Conservation (phyloP, 2,113 vertebrate species). For the Microcebus jonahi region DNA sequence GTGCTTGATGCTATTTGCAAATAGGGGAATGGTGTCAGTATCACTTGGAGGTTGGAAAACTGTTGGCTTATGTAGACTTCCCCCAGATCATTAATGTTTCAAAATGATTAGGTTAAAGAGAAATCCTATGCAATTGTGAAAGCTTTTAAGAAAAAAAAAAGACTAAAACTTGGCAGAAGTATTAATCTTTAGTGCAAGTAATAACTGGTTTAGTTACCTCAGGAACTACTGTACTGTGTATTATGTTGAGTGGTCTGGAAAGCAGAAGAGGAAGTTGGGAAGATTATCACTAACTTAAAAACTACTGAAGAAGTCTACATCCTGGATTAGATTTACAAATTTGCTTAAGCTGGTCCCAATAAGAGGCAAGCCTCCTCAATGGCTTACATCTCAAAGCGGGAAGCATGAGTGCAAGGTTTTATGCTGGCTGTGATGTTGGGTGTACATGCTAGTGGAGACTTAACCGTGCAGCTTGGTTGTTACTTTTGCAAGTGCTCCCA, state of each 20-base stretch:
- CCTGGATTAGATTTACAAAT: neutral
- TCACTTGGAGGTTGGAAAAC: neutral
- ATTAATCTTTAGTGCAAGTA: neutral
- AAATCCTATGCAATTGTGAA: neutral
- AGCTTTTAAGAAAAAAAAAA: neutral
- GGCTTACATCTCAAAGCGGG: neutral
- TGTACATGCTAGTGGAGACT: neutral
- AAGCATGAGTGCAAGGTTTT: neutral
- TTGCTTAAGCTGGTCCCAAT: neutral
- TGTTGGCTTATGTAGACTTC: neutral
- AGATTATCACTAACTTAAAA: neutral
- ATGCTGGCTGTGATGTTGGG: neutral
- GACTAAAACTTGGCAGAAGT: neutral
- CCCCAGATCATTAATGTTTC: neutral
- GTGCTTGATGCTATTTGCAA: neutral
- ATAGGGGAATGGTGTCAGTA: neutral
- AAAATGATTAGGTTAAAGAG: neutral
- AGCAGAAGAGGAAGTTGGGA: neutral
- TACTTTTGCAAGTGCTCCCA: neutral
- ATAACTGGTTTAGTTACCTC: neutral
- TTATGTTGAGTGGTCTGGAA: neutral
- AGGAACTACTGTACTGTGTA: neutral
- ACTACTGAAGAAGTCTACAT: neutral
- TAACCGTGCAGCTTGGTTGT: neutral
- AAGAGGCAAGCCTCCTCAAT: neutral